Percentiles rank a stretch among this genome's conserved stretches.
Conservation (phyloP, 2,888 invertebrate species). For the Hirtodrosophila duncani region DNA sequence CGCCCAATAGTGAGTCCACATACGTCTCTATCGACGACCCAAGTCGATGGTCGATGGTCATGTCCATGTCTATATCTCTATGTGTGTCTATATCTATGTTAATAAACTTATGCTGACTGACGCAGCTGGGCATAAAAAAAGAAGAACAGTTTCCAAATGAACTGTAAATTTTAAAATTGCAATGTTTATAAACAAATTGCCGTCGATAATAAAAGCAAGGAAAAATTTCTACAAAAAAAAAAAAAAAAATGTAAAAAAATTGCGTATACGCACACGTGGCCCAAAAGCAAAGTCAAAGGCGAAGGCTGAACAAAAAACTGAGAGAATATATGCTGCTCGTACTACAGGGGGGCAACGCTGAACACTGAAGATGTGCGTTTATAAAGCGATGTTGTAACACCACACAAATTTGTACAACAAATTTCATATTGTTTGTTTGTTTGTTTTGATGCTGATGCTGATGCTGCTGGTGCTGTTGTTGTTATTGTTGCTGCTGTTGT, state of each 20-base stretch:
- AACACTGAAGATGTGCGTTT: too few relatives aligned
- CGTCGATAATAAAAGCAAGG: slow-evolving; percentile 56
- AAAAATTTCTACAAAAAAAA: slow-evolving; percentile 23
- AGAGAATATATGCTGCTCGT: too few relatives aligned
- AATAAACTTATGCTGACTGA: slow-evolving; percentile 67
- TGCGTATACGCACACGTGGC: slow-evolving; percentile 71
- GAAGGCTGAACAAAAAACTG: slow-evolving; percentile 41
- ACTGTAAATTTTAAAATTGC: slow-evolving; percentile 68
- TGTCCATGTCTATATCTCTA: too few relatives aligned
- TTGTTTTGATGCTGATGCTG: slow-evolving; percentile 1
- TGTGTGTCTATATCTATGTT: slow-evolving; percentile 42
- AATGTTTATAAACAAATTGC: slow-evolving; percentile 72
- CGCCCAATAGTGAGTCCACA: too few relatives aligned
- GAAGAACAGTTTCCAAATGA: slow-evolving; percentile 36
- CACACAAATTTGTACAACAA: too few relatives aligned
- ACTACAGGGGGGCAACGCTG: too few relatives aligned
- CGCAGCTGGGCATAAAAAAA: slow-evolving; percentile 42
- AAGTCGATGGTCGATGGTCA: too few relatives aligned
- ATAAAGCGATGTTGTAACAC: too few relatives aligned
- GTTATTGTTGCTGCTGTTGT: slow-evolving; percentile 5
- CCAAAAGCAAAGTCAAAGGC: slow-evolving; percentile 57
- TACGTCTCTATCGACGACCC: too few relatives aligned
- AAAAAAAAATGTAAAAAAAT: slow-evolving; percentile 46
- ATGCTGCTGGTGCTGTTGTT: slow-evolving; percentile 4
- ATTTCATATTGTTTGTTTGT: slow-evolving; percentile 3